Percentiles rank a stretch among this genome's conserved stretches.
These are phyloP conservation scores for Peromyscus polionotus DNA, from an alignment of 2,113 vertebrate species.

Conservation along the genomic window DNA sequence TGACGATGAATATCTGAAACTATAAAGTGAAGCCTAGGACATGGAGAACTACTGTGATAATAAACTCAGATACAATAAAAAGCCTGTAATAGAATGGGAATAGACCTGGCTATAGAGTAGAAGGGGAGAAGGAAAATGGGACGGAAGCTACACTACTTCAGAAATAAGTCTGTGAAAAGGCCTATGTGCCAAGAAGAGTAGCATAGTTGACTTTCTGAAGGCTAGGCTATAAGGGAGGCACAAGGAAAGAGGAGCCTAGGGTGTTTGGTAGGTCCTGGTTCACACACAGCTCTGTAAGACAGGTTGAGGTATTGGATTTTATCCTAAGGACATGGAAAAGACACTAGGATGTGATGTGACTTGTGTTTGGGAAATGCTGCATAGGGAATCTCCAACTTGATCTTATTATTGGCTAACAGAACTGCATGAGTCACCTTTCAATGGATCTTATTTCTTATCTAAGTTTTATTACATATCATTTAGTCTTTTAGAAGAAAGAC, in stretches of 20 bases:
- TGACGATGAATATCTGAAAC: background rate
- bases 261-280: background rate
- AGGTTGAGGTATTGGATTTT: background rate
- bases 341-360: background rate
- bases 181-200: background rate
- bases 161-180: background rate
- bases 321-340: background rate
- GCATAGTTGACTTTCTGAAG: background rate
- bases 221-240: background rate
- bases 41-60: background rate
- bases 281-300: background rate
- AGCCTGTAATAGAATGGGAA: background rate
- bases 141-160: background rate
- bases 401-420: background rate
- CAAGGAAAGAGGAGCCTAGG: background rate
- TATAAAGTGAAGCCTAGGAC: background rate
- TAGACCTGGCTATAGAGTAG: background rate
- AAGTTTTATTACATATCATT: slow-evolving; percentile 42
- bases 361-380: slow-evolving; percentile 17
- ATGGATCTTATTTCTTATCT: background rate
- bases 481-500: slow-evolving; percentile 47
- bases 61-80: background rate
- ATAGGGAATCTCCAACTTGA: slow-evolving; percentile 5
- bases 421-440: background rate
- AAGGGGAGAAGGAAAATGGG: background rate